These are phyloP conservation scores for Tachuris rubrigastra DNA, from an alignment of 2,113 vertebrate genomes.

Conservation along the genomic window DNA sequence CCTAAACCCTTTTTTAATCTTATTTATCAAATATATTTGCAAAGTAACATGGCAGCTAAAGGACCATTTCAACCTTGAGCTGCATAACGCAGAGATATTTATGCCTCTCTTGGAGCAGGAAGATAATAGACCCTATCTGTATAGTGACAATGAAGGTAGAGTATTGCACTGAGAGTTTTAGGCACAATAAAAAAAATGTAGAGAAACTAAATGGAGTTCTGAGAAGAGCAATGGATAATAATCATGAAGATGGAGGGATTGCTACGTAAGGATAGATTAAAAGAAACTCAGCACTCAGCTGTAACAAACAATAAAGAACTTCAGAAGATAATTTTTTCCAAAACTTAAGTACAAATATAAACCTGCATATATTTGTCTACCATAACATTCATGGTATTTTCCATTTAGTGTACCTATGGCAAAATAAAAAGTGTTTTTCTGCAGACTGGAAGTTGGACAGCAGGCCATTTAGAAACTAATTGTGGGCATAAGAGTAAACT, in stretches of 20 bases:
- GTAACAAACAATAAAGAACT: background rate
- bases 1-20: background rate
- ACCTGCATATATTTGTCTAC: background rate
- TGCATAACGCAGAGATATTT: constrained; percentile 30
- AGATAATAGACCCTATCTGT: constrained; percentile 37
- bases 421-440: background rate
- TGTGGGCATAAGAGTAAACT: background rate
- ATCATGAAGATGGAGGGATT: background rate
- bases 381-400: background rate
- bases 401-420: background rate
- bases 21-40: constrained; percentile 13
- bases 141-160: background rate
- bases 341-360: background rate
- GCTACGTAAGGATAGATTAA: background rate
- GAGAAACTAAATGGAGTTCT: background rate
- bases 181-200: constrained; percentile 24
- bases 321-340: background rate
- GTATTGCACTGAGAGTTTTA: constrained; percentile 2
- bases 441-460: background rate
- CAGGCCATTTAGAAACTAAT: background rate
- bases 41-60: constrained; percentile 32
- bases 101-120: background rate
- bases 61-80: constrained; percentile 37
- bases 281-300: background rate
- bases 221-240: background rate